Conservation (phyloP, 2,113 vertebrate species). For the Megaleporinus macrocephalus region DNA sequence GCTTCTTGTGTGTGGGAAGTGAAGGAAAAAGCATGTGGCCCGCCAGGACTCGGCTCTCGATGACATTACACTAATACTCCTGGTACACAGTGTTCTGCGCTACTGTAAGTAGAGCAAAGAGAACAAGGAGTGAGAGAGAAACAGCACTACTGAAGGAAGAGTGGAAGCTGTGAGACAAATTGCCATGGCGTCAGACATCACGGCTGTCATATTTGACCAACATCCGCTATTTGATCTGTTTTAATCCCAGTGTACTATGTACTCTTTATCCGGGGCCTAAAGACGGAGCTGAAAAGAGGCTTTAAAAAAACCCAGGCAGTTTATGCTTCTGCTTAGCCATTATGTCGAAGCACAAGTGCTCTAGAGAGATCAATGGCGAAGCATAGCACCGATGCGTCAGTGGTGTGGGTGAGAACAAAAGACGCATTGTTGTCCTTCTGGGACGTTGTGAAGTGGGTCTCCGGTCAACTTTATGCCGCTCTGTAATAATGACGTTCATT, state of each 20-base stretch:
- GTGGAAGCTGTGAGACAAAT: neutral
- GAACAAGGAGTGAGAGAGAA: neutral
- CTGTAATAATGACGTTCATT: neutral
- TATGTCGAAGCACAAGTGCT: neutral
- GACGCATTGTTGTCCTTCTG: neutral
- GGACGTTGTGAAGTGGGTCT: neutral
- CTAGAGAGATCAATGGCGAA: neutral
- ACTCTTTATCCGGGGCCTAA: neutral
- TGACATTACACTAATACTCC: neutral
- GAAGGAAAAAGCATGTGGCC: neutral
- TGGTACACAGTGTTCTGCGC: neutral
- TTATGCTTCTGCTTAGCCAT: neutral
- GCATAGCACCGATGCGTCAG: neutral
- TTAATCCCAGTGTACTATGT: neutral
- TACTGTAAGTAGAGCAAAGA: neutral
- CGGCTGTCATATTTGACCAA: constrained; percentile 4
- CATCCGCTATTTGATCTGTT: neutral
- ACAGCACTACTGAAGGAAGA: neutral
- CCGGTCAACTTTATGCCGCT: neutral
- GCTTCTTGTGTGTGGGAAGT: too few relatives aligned
- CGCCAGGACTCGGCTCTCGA: neutral
- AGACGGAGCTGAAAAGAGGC: neutral
- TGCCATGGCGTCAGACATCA: neutral
- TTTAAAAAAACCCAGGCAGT: neutral
- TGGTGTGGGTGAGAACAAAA: neutral